Conservation (phyloP, 2,113 vertebrate species). For the Rhodinocichla rosea region DNA sequence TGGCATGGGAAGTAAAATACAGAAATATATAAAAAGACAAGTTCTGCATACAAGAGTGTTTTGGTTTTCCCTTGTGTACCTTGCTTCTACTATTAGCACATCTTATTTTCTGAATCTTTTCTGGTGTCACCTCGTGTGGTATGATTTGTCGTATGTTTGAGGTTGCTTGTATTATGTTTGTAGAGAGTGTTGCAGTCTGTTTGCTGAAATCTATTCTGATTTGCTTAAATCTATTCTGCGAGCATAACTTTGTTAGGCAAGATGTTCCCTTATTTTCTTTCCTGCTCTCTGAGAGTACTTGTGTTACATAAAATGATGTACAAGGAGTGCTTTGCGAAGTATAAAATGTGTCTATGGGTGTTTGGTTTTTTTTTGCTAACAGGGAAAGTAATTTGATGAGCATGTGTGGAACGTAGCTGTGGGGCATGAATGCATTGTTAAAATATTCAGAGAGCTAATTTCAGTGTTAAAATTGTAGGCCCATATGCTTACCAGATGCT, state of each 20-base stretch:
- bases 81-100: background rate
- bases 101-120: conserved; percentile 26
- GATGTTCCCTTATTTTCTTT: conserved; percentile 16
- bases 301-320: background rate
- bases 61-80: background rate
- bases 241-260: background rate
- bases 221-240: conserved; percentile 20
- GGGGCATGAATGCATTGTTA: conserved; percentile 24
- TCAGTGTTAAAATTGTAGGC: conserved; percentile 20
- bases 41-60: background rate
- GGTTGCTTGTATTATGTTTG: conserved; percentile 31
- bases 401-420: conserved; percentile 2
- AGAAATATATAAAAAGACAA: background rate
- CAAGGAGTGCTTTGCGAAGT: background rate
- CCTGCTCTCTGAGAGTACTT: conserved; percentile 17
- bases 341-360: conserved; percentile 21
- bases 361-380: background rate
- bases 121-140: background rate
- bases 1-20: background rate
- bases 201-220: conserved; percentile 22
- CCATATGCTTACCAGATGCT: conserved; percentile 59
- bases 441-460: conserved; percentile 49
- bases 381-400: conserved; percentile 41
- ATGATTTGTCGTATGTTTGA: background rate
- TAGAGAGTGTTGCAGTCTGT: background rate